Evolutionary conservation across 2,797 vertebrate species (phyloP), one percentile per base, ranked within the genome.

Genomic region (Miichthys miiuy): DNA sequence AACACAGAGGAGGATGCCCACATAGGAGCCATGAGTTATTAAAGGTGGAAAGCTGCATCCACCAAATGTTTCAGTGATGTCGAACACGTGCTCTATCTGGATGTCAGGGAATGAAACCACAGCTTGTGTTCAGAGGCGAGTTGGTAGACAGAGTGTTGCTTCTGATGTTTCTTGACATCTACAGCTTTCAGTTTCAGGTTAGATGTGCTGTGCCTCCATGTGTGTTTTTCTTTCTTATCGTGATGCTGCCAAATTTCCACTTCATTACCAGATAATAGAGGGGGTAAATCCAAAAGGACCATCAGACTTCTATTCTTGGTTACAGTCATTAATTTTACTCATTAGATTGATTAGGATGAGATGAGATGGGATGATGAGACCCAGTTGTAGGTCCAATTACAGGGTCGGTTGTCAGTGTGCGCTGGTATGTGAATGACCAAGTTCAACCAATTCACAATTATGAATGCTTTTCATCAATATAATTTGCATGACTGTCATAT

Each of bases 31-130:
- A 52, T 27, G 56, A 80, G 61, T 75, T 73, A 77, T 72, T 60
- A 51, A 60, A 63, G 42, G 10, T 8, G 67, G 41, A 77, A 38
- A 78, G 54, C 64, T 13, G 1, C 16, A 68, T 64, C 46, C 63
- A 66, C 20, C 48, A 80, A 41, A 81, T 42, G 38, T 80, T 20
- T 72, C 60, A 68, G 7, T 74, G 65, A 76, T 82, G 75, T 66
- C n/a, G 67, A 82, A 64, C 16, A 71, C 52, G n/a, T 41, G 21
- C 54, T 70, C 14, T 42, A 6, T 66, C 17, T 25, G 44, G 46
- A 42, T 63, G 58, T 57, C 63, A 52, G 25, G 55, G 16, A 50
- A 69, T 44, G 23, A 70, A 79, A 79, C 6, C 46, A 20, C n/a
- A 25, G 46, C 48, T 65, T 48, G 27, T 77, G 72, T 46, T 74